A percentile compares a stretch with the other conserved stretches of the same genome.
Conservation (phyloP, 2,888 invertebrate genomes). For the Rhagonycha lutea region DNA sequence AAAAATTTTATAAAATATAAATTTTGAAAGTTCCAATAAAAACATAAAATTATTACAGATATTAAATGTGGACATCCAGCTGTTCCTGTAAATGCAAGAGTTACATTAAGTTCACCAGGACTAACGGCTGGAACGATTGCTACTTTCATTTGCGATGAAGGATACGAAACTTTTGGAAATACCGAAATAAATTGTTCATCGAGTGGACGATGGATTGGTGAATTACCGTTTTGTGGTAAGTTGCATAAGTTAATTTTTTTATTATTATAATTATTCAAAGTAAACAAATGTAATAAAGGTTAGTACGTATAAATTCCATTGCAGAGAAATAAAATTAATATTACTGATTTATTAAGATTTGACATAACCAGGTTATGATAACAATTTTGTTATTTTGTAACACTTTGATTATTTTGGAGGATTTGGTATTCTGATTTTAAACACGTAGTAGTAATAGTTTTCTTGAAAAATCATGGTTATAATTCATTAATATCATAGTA, state of each 20-base stretch:
- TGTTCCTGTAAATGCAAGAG: conserved; percentile 81
- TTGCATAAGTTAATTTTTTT: conserved; percentile 12
- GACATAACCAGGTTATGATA: too few species aligned
- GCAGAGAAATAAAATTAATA: neutral
- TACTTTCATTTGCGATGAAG: conserved; percentile 83
- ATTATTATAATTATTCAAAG: neutral
- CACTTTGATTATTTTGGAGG: too few species aligned
- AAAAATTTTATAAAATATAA: neutral
- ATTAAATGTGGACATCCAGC: conserved; percentile 81
- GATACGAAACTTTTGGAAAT: conserved; percentile 83
- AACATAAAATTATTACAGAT: conserved; percentile 13
- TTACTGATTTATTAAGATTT: too few species aligned
- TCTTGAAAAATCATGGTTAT: too few species aligned
- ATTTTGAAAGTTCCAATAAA: neutral
- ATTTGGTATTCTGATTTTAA: too few species aligned
- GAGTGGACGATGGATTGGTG: conserved; percentile 77
- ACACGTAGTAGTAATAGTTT: too few species aligned
- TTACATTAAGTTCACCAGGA: conserved; percentile 63
- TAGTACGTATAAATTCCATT: neutral
- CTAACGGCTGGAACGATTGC: conserved; percentile 67
- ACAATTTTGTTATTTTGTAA: too few species aligned
- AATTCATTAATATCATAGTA: too few species aligned
- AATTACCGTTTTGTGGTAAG: conserved; percentile 84
- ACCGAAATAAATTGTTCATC: conserved; percentile 71
- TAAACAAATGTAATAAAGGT: neutral